Evolutionary conservation across 2,797 vertebrate genomes (phyloP).

Genomic region (Apodemus agrarius): DNA sequence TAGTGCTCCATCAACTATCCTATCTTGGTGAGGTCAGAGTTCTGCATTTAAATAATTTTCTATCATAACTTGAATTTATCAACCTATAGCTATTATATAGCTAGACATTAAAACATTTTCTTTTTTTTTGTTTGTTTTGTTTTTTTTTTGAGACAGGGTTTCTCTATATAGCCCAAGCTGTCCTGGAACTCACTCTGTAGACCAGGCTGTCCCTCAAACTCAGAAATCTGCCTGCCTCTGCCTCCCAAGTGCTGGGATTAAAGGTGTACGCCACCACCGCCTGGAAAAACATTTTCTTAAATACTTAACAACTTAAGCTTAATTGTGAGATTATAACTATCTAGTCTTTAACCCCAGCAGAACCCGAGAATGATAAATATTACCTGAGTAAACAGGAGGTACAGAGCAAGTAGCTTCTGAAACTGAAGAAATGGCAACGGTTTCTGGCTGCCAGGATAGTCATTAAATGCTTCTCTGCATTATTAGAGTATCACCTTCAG

Average conservation of each 20-base stretch:
- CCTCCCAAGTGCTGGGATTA: no score
- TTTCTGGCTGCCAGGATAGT: not conserved
- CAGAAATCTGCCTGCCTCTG: no score
- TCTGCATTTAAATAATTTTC: not conserved
- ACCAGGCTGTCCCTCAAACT: no score
- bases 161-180: no score
- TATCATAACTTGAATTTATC: not conserved
- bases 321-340: not conserved
- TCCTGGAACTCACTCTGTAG: no score
- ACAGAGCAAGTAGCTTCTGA: not conserved
- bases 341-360: not conserved
- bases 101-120: not conserved
- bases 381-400: not conserved
- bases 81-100: not conserved
- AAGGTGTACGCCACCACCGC: no score
- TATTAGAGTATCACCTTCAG: not conserved
- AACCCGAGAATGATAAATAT: not conserved
- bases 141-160: no score
- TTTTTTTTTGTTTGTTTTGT: no score
- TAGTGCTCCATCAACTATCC: not conserved
- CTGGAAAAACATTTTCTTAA: not conserved
- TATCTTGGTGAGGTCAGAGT: not conserved
- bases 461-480: not conserved
- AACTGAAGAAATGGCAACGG: not conserved
- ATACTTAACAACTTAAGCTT: not conserved